Percentiles rank a stretch among this genome's conserved stretches.
These are phyloP conservation scores for Amiota mariae DNA, from an alignment of 2,888 invertebrate genomes.

Conservation along the genomic window DNA sequence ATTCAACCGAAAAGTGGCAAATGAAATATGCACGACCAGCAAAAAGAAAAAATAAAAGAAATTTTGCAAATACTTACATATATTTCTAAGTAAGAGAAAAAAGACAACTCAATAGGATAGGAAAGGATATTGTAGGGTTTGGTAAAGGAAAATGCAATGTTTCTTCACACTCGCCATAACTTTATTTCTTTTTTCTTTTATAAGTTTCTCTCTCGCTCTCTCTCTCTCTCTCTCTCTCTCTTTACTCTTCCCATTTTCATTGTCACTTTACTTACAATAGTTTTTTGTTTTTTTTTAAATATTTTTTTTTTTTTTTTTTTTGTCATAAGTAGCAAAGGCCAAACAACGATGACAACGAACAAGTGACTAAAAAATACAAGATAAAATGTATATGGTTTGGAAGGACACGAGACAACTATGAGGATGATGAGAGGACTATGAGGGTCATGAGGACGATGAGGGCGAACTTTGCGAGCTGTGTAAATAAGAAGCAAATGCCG, in stretches of 20 bases:
- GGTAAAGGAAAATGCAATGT: no score
- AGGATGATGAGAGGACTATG: background rate
- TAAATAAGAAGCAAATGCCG: no score
- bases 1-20: constrained; percentile 5
- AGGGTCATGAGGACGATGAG: background rate
- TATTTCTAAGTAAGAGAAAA: background rate
- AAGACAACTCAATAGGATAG: background rate
- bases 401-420: no score
- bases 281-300: background rate
- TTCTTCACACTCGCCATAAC: no score
- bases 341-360: no score
- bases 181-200: background rate
- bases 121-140: no score
- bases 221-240: background rate
- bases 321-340: no score
- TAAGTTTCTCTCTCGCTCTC: background rate
- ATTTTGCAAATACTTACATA: background rate
- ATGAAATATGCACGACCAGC: constrained; percentile 1
- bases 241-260: background rate
- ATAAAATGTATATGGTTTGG: no score
- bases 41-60: constrained; percentile 7
- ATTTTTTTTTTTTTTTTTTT: background rate
- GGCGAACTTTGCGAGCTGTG: no score
- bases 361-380: no score
- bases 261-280: constrained; percentile 9